Base-by-base conservation (phyloP, 2,888 invertebrate genomes). In the Leptogaster cylindrica region DNA sequence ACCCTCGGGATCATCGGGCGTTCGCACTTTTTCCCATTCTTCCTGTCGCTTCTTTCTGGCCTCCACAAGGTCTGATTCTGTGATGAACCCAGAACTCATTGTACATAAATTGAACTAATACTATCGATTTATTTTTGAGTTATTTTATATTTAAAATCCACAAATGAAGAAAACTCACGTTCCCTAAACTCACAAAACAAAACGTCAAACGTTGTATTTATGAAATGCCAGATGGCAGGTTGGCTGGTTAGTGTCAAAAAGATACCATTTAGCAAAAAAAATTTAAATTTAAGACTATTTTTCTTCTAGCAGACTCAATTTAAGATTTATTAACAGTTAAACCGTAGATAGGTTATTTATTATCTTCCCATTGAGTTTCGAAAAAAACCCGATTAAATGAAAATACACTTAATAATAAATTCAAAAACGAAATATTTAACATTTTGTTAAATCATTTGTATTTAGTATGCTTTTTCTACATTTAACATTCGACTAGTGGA, bases 11-110 rank as follows among this genome's bases (percentile, higher is more conserved):
- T 97, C 91, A 73, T 94, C 93, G 27, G 93, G 90, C 68, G 90
- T 90, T 72, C 98, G 85, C 0, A 96, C 96, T 83, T 90, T 91
- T 74, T 97, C 96, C 97, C 97, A 97, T 87, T 97, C 96, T 78
- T 95, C 94, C 79, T 97, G 97, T 2, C 96, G 85, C 71, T 86
- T 84, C 75, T 88, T 85, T 58, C 91, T 86, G 33, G 89, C 88
- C 76, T 95, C 95, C 41, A 90, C 88, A 69, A 93, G 83, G 81
- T 97, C 95, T 28, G 88, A 83, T 82, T 96, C 95, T 1, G 93
- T 87, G 72, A 97, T 90, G 83, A 98, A 98, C 44, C 93, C 92
- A 0, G 93, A 93, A 83, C 93, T 93, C 94, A 94, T 94, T n/a
- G n/a, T n/a, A n/a, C n/a, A n/a, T n/a, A n/a, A n/a, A n/a, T n/a